phyloP scores from a whole-genome alignment of 2,888 invertebrate genomes.

The Glaucopsyche alexis region DNA sequence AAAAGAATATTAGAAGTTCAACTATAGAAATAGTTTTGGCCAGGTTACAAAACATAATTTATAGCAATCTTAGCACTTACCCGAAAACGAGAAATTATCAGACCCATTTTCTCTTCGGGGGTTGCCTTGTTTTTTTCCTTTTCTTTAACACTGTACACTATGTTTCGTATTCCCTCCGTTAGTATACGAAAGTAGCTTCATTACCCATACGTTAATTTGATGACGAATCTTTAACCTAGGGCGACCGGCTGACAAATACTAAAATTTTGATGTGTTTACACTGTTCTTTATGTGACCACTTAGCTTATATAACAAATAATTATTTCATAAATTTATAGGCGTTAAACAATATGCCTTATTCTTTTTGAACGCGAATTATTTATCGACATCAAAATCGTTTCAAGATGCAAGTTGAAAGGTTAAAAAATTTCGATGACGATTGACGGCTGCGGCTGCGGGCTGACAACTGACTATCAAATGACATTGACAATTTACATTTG shows the following conservation, averaged over 20 bases:
- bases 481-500: slow-evolving; percentile 20
- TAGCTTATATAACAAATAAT: neutral
- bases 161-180: neutral
- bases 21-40: slow-evolving; percentile 70
- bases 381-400: neutral
- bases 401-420: slow-evolving; percentile 8
- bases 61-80: slow-evolving; percentile 71
- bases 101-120: slow-evolving; percentile 77
- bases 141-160: slow-evolving; percentile 30
- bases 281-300: neutral
- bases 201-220: slow-evolving; percentile 54
- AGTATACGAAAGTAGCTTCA: slow-evolving; percentile 44
- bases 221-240: slow-evolving; percentile 70
- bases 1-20: slow-evolving; percentile 52
- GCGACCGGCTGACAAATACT: slow-evolving; percentile 48
- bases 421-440: neutral
- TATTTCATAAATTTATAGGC: neutral
- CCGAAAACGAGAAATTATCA: slow-evolving; percentile 84
- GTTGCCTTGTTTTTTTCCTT: slow-evolving; percentile 28
- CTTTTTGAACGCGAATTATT: neutral
- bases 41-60: slow-evolving; percentile 53
- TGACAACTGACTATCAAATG: neutral
- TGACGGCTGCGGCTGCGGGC: too few relatives aligned
- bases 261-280: slow-evolving; percentile 11
- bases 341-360: neutral